These are phyloP conservation scores for Mesoclemmys tuberculata DNA, from an alignment of 2,113 vertebrate species.

Conservation along the genomic window DNA sequence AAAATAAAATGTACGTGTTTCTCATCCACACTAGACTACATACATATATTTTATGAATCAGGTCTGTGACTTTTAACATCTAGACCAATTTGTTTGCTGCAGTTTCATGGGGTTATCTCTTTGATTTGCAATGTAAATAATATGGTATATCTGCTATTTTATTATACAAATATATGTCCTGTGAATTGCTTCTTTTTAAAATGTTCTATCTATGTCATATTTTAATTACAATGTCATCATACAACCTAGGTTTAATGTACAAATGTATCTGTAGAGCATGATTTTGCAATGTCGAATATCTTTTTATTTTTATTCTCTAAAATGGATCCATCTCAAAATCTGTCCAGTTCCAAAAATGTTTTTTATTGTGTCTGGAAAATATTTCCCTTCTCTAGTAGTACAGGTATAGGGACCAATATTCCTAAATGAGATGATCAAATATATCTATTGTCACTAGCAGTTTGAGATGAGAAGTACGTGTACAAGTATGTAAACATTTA, in stretches of 20 bases:
- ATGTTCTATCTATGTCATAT: constrained; percentile 42
- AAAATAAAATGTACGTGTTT: neutral
- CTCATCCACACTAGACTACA: constrained; percentile 26
- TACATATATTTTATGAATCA: constrained; percentile 65
- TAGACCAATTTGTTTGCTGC: constrained; percentile 36
- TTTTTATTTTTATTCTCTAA: constrained; percentile 66
- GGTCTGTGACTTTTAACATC: constrained; percentile 66
- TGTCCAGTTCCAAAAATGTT: constrained; percentile 61
- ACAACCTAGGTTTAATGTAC: constrained; percentile 63
- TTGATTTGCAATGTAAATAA: constrained; percentile 77
- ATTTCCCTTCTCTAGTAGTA: constrained; percentile 55
- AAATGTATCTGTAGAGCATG: constrained; percentile 72
- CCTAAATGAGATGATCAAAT: constrained; percentile 57
- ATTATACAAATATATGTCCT: constrained; percentile 62
- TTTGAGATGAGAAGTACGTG: constrained; percentile 65
- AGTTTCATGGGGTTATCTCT: constrained; percentile 68
- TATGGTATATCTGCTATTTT: constrained; percentile 75
- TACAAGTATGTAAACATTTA: constrained; percentile 66
- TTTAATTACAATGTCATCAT: constrained; percentile 68
- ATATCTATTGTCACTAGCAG: constrained; percentile 40
- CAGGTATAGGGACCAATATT: constrained; percentile 40
- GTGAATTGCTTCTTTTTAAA: constrained; percentile 74
- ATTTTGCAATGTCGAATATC: constrained; percentile 67
- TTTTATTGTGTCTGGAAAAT: constrained; percentile 59
- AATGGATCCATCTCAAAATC: constrained; percentile 52